Evolutionary conservation across 1,140 invertebrate species (phyloP).

Genomic region (Paraescarpia echinospica): DNA sequence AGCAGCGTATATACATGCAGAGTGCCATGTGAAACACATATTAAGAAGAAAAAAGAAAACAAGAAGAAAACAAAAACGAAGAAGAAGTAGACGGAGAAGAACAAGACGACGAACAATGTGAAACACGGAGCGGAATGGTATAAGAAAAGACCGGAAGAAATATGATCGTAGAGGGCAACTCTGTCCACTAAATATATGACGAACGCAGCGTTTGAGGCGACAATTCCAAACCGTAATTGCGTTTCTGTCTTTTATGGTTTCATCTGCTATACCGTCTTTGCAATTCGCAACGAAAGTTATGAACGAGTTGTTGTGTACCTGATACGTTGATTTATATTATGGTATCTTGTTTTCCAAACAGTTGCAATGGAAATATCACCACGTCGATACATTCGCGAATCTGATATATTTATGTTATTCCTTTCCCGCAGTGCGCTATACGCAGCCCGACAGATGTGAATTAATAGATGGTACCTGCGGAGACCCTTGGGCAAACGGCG

Average conservation of each 20-base stretch:
- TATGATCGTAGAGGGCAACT: too few species aligned
- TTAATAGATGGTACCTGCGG: not conserved
- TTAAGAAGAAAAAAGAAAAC: too few species aligned
- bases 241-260: not conserved
- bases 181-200: too few species aligned
- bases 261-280: not conserved
- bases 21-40: too few species aligned
- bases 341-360: not conserved
- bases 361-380: not conserved
- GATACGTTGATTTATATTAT: not conserved
- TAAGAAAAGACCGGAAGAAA: too few species aligned
- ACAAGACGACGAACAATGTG: not conserved
- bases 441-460: not conserved
- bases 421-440: not conserved
- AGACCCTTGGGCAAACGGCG: not conserved
- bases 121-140: too few species aligned
- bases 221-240: not conserved
- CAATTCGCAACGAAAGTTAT: too few species aligned
- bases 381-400: not conserved
- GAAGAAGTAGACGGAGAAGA: not conserved
- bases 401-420: not conserved
- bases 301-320: too few species aligned
- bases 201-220: too few species aligned
- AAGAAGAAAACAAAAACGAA: not conserved
- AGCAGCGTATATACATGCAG: too few species aligned